phyloP scores from a whole-genome alignment of 1,140 invertebrate genomes.

The Meloidogyne hapla region DNA sequence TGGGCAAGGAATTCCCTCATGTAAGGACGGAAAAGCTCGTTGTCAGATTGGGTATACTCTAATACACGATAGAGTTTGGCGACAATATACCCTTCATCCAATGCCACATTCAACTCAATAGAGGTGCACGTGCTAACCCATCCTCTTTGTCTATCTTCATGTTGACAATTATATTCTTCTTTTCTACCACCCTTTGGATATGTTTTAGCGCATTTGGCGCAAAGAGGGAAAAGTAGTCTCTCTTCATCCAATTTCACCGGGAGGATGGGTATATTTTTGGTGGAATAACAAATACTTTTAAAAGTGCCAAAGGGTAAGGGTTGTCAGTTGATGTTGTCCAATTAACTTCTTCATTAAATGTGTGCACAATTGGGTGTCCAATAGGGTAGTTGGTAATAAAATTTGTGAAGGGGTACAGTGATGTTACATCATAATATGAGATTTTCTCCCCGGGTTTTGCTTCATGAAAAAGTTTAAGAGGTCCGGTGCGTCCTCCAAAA shows the following conservation, averaged over 20 bases:
- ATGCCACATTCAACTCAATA: conserved; percentile 1
- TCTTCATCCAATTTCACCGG: conserved; percentile 12
- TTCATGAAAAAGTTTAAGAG: background rate
- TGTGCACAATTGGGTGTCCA: background rate
- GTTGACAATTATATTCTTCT: background rate
- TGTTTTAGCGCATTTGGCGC: background rate
- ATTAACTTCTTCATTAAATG: background rate
- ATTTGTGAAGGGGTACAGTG: conserved; percentile 17
- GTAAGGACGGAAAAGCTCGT: background rate
- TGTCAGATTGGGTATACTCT: background rate
- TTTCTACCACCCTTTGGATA: background rate
- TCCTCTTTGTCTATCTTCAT: background rate
- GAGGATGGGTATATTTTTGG: background rate
- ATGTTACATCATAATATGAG: background rate
- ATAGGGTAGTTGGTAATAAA: background rate
- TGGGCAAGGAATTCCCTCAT: background rate
- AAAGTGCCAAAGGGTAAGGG: background rate
- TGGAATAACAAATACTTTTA: conserved; percentile 8
- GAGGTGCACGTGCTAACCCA: background rate
- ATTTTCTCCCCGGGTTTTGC: background rate
- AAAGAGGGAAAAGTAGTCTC: conserved; percentile 5
- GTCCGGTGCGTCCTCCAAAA: conserved; percentile 7
- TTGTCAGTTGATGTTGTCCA: conserved; percentile 9
- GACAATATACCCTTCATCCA: conserved; percentile 15
- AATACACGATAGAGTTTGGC: background rate